These are phyloP conservation scores for Macrosteles quadrilineatus DNA, from an alignment of 1,140 invertebrate species.

Conservation along the genomic window DNA sequence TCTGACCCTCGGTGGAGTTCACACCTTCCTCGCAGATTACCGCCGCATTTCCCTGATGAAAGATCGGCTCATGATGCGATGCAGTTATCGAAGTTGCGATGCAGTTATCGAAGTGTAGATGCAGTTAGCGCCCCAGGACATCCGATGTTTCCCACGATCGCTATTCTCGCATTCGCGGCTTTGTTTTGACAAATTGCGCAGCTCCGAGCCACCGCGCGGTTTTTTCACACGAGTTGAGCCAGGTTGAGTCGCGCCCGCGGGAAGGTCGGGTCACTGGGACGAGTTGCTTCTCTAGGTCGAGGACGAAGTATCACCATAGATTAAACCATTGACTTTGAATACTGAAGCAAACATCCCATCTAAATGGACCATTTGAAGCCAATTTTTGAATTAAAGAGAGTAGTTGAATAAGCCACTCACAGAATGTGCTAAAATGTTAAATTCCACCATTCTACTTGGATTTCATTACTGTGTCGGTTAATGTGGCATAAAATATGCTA, in stretches of 20 bases:
- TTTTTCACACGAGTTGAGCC: conserved; percentile 9
- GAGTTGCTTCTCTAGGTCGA: not conserved
- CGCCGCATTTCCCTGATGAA: conserved; percentile 10
- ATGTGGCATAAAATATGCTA: too few species aligned
- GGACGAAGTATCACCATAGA: too few species aligned
- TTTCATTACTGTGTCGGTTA: too few species aligned
- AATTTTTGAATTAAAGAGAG: too few species aligned
- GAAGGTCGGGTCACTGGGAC: conserved; percentile 3
- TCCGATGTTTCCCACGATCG: not conserved
- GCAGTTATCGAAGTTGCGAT: not conserved
- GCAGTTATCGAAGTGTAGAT: too few species aligned
- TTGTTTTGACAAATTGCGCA: conserved; percentile 14
- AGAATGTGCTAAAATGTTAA: too few species aligned
- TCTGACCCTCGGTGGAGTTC: not conserved
- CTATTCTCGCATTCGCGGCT: conserved; percentile 1
- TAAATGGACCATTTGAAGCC: too few species aligned
- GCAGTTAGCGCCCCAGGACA: not conserved
- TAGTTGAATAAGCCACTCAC: too few species aligned
- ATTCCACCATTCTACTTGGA: too few species aligned
- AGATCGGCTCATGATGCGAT: conserved; percentile 8
- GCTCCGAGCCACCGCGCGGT: conserved; percentile 14
- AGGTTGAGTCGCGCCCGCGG: not conserved
- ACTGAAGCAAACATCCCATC: too few species aligned
- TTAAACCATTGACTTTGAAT: too few species aligned
- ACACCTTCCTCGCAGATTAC: not conserved